Percentiles rank a stretch among this genome's conserved stretches.
Conservation (phyloP, 2,888 invertebrate species). For the Idaea dimidiata region DNA sequence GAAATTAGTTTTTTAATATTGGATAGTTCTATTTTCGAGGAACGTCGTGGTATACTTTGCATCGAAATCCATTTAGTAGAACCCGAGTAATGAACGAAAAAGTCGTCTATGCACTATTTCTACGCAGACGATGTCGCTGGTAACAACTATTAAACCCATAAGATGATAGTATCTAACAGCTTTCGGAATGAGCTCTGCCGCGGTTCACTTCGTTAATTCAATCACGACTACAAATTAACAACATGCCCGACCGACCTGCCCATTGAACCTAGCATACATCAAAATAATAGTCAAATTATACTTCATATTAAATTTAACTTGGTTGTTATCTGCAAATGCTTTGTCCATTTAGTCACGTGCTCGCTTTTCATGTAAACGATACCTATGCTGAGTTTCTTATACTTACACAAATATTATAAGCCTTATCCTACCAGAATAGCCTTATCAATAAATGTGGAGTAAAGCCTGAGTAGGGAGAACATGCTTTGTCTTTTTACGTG, state of each 20-base stretch:
- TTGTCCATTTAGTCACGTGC: background rate
- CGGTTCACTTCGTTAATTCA: conserved; percentile 61
- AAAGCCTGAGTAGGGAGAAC: no score
- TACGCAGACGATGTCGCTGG: no score
- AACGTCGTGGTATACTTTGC: no score
- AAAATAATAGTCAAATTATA: conserved; percentile 11
- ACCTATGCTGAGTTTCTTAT: background rate
- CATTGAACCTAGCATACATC: conserved; percentile 35
- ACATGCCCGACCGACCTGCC: conserved; percentile 40
- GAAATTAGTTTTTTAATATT: no score
- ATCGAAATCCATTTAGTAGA: no score
- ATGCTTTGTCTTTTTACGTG: no score
- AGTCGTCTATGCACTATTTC: no score
- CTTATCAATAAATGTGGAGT: no score
- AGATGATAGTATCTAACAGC: conserved; percentile 51
- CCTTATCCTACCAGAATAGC: no score
- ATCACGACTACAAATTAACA: conserved; percentile 67
- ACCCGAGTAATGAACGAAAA: no score
- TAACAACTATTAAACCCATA: conserved; percentile 44
- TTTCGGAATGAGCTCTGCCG: conserved; percentile 53
- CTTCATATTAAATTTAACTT: background rate
- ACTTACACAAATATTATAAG: no score
- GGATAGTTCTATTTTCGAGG: no score
- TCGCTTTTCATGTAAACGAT: background rate
- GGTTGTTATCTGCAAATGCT: background rate